A percentile compares a stretch with the other conserved stretches of the same genome.
phyloP scores from a whole-genome alignment of 2,888 invertebrate genomes.

The Amblyteles armatorius region DNA sequence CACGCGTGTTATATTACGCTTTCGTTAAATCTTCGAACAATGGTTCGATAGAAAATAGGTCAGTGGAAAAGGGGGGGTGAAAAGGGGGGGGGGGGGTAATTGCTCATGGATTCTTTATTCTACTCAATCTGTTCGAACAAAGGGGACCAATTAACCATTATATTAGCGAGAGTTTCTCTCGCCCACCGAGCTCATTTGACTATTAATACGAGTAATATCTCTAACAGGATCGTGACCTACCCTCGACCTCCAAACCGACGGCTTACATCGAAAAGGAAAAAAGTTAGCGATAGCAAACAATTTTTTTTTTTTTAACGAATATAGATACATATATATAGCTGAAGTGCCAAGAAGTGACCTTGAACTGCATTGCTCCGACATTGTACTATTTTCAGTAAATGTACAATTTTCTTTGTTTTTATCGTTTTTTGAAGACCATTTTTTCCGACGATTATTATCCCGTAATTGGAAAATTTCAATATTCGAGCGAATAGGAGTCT shows the following conservation, averaged over 20 bases:
- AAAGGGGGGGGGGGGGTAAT: neutral
- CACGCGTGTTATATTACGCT: neutral
- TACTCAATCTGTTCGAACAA: slow-evolving; percentile 11
- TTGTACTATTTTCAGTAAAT: neutral
- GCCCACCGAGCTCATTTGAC: neutral
- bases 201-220: neutral
- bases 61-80: slow-evolving; percentile 1
- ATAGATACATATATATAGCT: neutral
- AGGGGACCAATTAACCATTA: slow-evolving; percentile 25
- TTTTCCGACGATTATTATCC: neutral
- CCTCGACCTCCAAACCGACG: neutral
- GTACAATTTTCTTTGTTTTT: neutral
- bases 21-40: neutral
- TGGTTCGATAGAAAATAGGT: slow-evolving; percentile 16
- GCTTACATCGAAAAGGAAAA: neutral
- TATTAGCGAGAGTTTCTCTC: slow-evolving; percentile 29
- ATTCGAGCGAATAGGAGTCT: neutral
- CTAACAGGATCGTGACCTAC: neutral
- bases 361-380: neutral
- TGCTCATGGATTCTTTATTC: neutral
- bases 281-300: neutral
- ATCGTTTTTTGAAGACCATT: neutral
- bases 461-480: neutral
- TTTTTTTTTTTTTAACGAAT: too few relatives aligned
- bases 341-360: neutral